Percentiles rank a stretch among this genome's conserved stretches.
Conservation (phyloP, 2,888 invertebrate genomes). For the Macaria liturata region DNA sequence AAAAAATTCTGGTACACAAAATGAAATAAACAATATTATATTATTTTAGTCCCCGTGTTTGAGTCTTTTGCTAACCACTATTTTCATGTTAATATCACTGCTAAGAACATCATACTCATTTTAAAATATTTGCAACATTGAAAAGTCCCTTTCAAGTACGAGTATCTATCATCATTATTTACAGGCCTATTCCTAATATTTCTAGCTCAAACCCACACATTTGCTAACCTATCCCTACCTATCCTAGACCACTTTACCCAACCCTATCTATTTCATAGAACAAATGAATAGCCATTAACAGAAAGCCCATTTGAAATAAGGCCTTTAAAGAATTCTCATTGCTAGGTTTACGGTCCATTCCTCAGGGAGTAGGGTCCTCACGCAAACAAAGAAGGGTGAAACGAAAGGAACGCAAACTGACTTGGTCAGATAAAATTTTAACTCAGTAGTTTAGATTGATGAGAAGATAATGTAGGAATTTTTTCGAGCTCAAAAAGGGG, state of each 20-base stretch:
- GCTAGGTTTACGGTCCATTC: constrained; percentile 41
- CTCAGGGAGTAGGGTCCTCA: constrained; percentile 26
- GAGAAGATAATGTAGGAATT: constrained; percentile 10
- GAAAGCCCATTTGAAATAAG: constrained; percentile 39
- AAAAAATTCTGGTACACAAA: too few species aligned
- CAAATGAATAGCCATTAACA: constrained; percentile 48
- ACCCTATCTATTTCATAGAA: constrained; percentile 16
- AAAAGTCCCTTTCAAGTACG: too few species aligned
- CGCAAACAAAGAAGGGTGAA: constrained; percentile 20
- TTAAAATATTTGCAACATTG: too few species aligned
- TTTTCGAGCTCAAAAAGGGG: background rate
- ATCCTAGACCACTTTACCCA: background rate
- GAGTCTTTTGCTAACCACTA: too few species aligned
- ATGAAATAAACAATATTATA: too few species aligned
- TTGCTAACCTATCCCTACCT: background rate
- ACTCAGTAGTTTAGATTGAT: constrained; percentile 11
- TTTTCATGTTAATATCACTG: too few species aligned
- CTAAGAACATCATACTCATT: too few species aligned
- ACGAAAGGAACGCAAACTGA: constrained; percentile 20
- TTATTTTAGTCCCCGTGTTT: too few species aligned
- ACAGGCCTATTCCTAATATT: too few species aligned
- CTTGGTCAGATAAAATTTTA: constrained; percentile 20
- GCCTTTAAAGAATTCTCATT: constrained; percentile 58
- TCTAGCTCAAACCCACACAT: background rate
- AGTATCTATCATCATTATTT: too few species aligned